Base-by-base conservation (phyloP, 2,888 invertebrate species). In the Pogonocherus hispidulus region DNA sequence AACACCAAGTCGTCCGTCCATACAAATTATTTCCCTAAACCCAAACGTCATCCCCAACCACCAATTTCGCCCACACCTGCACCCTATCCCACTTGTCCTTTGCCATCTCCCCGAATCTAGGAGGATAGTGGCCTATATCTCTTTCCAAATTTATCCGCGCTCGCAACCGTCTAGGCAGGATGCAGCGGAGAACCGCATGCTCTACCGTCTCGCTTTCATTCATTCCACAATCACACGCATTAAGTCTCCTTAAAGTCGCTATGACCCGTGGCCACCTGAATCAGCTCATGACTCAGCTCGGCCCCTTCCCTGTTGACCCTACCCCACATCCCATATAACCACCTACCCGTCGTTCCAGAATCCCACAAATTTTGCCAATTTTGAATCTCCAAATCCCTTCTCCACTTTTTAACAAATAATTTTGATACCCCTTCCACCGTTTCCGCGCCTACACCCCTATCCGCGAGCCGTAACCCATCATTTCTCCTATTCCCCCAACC, bases 201-300 rank as follows among this genome's bases (percentile, higher is more conserved):
- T 19, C 6, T 3, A 47, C 19, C 16, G 16, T 19, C 16, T 47
- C 47, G 3, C 2, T 9, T 18, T n/a, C n/a, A n/a, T 11, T 16
- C 16, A 2, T 19, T 9, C 47, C 47, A 11, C 47, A 47, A 3
- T 47, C 47, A 19, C 22, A 41, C 9, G 4, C 41, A 5, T n/a
- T 60, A 60, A 4, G 60, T n/a, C n/a, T n/a, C 46, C 32, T 14
- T 14, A n/a, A 46, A 46, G 19, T 46, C 46, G 9, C 60, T 47
- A 20, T 60, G 60, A 2, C 47, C 60, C 11, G 60, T 60, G n/a
- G 32, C 23, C 5, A 47, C 11, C 47, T 47, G 60, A 11, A 47
- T 47, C 3, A 54, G 22, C 20, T 54, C 54, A 14, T 22, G 27
- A 35, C 35, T 54, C 16, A 27, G 2, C 16, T 54, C 16, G 8